These are phyloP conservation scores for Cephus runcator DNA, from an alignment of 2,888 invertebrate species.

Conservation along the genomic window DNA sequence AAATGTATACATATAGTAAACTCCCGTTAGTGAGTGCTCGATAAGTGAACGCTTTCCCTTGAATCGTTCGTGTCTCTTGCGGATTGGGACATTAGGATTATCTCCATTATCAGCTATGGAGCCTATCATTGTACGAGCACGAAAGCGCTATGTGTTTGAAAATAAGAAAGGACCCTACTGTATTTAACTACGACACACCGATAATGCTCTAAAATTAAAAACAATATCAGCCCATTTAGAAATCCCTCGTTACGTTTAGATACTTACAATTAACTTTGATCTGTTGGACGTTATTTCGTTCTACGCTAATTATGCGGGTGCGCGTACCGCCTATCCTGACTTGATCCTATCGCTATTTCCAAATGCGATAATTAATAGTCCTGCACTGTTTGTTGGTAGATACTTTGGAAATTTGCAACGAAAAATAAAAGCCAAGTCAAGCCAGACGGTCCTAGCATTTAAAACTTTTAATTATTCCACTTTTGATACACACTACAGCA, in stretches of 20 bases:
- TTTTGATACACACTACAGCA: background rate
- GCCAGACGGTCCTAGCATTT: background rate
- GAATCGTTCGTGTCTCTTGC: background rate
- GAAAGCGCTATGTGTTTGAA: background rate
- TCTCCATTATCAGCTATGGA: background rate
- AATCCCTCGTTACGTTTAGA: background rate
- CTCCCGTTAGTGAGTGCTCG: background rate
- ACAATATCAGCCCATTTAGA: background rate
- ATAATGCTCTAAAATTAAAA: background rate
- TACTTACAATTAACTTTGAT: conserved; percentile 3
- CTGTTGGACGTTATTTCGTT: background rate
- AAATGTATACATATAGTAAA: background rate
- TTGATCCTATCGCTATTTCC: background rate
- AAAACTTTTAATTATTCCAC: background rate
- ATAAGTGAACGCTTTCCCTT: background rate
- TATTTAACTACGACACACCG: background rate
- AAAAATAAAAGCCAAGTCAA: background rate
- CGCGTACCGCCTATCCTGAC: background rate
- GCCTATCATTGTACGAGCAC: background rate
- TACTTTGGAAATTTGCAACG: background rate
- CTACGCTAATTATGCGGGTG: background rate
- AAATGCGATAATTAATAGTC: background rate
- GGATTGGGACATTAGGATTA: background rate
- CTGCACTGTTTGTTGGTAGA: background rate
- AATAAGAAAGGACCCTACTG: background rate